Conservation (phyloP, 2,113 vertebrate genomes). For the Patagioenas fasciata region DNA sequence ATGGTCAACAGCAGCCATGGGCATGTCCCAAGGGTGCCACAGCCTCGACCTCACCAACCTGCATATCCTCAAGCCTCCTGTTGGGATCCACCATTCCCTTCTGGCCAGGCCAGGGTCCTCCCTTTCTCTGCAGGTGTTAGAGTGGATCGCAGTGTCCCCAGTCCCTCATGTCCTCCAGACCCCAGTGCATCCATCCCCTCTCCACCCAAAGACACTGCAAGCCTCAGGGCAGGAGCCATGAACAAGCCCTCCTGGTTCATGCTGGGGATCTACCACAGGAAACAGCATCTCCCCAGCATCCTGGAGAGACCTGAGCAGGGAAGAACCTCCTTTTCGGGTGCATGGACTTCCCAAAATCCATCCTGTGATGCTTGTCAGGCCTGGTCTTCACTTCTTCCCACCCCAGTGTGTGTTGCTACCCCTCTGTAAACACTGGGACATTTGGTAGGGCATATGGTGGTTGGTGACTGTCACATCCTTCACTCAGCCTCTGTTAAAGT, state of each 20-base stretch:
- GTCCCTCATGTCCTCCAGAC: not conserved
- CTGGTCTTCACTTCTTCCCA: not conserved
- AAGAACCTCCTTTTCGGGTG: not conserved
- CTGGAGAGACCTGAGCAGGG: not conserved
- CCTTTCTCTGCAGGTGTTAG: not conserved
- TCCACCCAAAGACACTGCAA: not conserved
- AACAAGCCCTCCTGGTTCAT: rapidly evolving
- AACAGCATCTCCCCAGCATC: not conserved
- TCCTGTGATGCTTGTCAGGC: not conserved
- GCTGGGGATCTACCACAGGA: not conserved
- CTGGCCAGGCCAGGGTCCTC: rapidly evolving
- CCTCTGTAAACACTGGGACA: not conserved
- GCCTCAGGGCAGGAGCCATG: not conserved
- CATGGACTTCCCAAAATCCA: not conserved
- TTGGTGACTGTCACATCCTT: not conserved
- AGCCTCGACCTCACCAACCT: rapidly evolving
- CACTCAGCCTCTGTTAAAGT: not conserved
- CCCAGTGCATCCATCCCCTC: rapidly evolving
- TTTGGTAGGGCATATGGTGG: rapidly evolving
- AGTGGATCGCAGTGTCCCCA: not conserved
- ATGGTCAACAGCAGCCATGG: not conserved
- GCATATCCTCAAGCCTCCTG: not conserved
- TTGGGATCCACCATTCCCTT: not conserved
- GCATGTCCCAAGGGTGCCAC: rapidly evolving
- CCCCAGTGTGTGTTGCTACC: rapidly evolving